Conservation (phyloP, 2,888 invertebrate genomes). For the Acanthopleura granulata region DNA sequence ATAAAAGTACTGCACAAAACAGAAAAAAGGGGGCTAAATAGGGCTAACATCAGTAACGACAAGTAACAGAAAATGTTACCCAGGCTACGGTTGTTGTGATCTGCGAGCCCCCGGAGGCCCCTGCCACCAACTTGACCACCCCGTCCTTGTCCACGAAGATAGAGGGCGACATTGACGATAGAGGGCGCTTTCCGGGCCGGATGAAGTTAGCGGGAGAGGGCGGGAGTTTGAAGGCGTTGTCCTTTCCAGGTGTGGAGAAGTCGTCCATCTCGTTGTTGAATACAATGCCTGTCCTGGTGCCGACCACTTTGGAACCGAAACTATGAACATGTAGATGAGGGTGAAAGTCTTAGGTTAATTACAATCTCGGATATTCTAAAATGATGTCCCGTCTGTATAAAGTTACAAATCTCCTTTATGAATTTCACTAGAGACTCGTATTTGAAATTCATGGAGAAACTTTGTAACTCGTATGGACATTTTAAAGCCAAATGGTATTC, state of each 20-base stretch:
- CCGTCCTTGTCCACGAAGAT: constrained; percentile 81
- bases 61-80: constrained; percentile 19
- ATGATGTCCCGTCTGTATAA: too few species aligned
- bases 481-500: too few species aligned
- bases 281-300: constrained; percentile 79
- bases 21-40: too few species aligned
- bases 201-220: constrained; percentile 84
- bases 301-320: constrained; percentile 80
- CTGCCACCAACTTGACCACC: constrained; percentile 79
- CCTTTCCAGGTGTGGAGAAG: constrained; percentile 79
- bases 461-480: too few species aligned
- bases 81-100: constrained; percentile 84
- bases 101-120: constrained; percentile 91
- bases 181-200: constrained; percentile 83
- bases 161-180: constrained; percentile 92
- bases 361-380: too few species aligned
- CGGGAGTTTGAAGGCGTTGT: constrained; percentile 72
- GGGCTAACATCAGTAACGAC: too few species aligned
- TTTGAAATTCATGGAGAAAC: too few species aligned
- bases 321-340: constrained; percentile 72
- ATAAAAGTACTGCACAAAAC: too few species aligned
- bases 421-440: too few species aligned
- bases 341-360: too few species aligned
- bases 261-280: constrained; percentile 94
- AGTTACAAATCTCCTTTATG: too few species aligned